phyloP scores from a whole-genome alignment of 2,888 invertebrate genomes.

The Sceliomorpha sp. region DNA sequence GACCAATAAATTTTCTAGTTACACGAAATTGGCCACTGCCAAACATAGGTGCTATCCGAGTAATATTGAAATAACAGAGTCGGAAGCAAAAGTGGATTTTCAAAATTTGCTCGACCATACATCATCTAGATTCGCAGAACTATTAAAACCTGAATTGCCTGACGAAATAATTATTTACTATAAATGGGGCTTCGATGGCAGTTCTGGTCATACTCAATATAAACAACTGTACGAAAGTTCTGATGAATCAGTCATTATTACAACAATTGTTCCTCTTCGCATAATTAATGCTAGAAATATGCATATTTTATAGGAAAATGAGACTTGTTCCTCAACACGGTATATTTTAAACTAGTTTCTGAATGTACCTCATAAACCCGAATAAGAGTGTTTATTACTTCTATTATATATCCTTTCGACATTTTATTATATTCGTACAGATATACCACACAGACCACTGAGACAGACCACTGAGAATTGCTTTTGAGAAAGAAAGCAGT shows the following conservation, averaged over 20 bases:
- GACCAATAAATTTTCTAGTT: too few species aligned
- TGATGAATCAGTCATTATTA: conserved; percentile 12
- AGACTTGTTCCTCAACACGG: conserved; percentile 9
- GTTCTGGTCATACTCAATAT: not conserved
- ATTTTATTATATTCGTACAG: conserved; percentile 7
- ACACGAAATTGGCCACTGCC: too few species aligned
- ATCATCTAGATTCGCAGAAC: too few species aligned
- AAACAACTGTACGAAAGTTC: conserved; percentile 5
- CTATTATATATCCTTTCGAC: conserved; percentile 5
- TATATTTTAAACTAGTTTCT: conserved; percentile 8
- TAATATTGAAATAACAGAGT: too few species aligned
- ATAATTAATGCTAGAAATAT: conserved; percentile 6
- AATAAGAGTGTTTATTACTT: conserved; percentile 3
- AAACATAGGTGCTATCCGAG: too few species aligned
- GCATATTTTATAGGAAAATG: conserved; percentile 7
- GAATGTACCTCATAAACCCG: not conserved
- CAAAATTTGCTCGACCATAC: too few species aligned
- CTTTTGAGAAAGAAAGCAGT: conserved; percentile 10
- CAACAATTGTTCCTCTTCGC: conserved; percentile 9
- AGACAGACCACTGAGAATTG: conserved; percentile 11
- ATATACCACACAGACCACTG: too few species aligned
- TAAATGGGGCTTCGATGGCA: too few species aligned
- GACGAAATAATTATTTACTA: conserved; percentile 1
- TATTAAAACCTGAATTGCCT: too few species aligned
- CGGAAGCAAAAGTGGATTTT: too few species aligned